Base-by-base conservation (phyloP, 2,888 invertebrate species). In the Pteria penguin region DNA sequence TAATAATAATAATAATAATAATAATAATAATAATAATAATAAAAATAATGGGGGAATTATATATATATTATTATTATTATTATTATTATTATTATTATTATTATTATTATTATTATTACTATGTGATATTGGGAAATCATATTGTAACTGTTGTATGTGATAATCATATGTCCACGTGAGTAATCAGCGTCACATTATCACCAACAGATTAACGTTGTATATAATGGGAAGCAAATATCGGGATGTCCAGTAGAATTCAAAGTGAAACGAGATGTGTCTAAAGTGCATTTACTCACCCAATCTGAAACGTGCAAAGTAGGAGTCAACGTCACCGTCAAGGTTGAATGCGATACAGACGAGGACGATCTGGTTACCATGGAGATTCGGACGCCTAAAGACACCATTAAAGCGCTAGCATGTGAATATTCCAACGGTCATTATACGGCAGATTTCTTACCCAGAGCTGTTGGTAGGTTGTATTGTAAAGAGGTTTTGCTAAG, bases 331-430 rank as follows among this genome's bases (percentile, higher is more conserved):
- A 69, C 80, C n/a, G 75, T 87, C 29, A 73, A 86, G 75, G 87
- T 88, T 45, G 45, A 62, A 29, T 27, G 5, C 26, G 22, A 62
- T 62, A 45, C 45, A 45, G 45, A 45, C 45, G 45, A 66, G 8
- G 54, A 32, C 4, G n/a, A 96, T 87, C 84, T 96, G 86, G 96
- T 98, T 73, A 95, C 96, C 84, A 98, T 98, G 75, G 97, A 97
- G 57, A 98, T 98, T 0, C 96, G 96, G 87, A 96, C 97, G 22
- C 98, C 98, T 0, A 95, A 96, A 36, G 97, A 97, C 14, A 94
- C 96, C 5, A 66, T 78, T 1, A 72, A 82, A 26, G 75, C 78
- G 24, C 70, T 87, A 2, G 78, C 78, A 0, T 74, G 77, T 61
- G 67, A 36, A n/a, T 52, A 60, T 27, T 75, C 82, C 3, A 74